Evolutionary conservation across 1,140 invertebrate species (phyloP).

Genomic region (Drosophila bipectinata): DNA sequence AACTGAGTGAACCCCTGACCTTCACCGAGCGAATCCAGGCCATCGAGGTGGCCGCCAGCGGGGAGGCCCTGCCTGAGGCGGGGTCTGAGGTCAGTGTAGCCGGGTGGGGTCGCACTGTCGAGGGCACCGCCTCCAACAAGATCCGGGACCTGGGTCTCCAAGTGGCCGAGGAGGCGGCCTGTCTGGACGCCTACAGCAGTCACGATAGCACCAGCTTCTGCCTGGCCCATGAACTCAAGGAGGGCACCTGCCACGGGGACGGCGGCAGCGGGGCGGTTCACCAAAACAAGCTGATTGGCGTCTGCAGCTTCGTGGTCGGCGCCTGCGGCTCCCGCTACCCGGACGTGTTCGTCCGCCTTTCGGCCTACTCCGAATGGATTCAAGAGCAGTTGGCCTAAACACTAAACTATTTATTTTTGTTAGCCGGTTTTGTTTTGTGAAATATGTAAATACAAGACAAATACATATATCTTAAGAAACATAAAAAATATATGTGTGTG

Average conservation of each 20-base stretch:
- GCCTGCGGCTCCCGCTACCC: constrained; percentile 77
- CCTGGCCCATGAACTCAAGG: constrained; percentile 61
- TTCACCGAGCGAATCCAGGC: constrained; percentile 46
- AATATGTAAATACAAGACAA: background rate
- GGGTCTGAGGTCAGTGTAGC: constrained; percentile 45
- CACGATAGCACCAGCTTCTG: constrained; percentile 53
- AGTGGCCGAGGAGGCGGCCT: constrained; percentile 42
- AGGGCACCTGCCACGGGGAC: constrained; percentile 74
- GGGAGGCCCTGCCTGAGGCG: constrained; percentile 27
- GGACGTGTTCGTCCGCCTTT: constrained; percentile 63
- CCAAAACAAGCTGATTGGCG: constrained; percentile 52
- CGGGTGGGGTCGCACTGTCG: constrained; percentile 66
- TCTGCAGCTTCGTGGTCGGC: constrained; percentile 73
- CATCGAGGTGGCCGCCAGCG: constrained; percentile 33
- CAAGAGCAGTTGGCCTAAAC: constrained; percentile 42
- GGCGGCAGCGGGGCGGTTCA: constrained; percentile 69
- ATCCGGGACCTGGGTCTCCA: constrained; percentile 40
- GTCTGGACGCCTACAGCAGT: constrained; percentile 59
- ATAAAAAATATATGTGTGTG: no score
- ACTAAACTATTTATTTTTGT: background rate
- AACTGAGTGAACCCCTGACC: constrained; percentile 20
- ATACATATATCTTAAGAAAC: background rate
- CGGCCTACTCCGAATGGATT: constrained; percentile 59
- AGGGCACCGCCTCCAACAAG: constrained; percentile 61
- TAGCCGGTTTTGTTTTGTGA: background rate